Evolutionary conservation across 2,113 vertebrate genomes (phyloP), one percentile per base, ranked within the genome.

Genomic region (Sciurus niger): DNA sequence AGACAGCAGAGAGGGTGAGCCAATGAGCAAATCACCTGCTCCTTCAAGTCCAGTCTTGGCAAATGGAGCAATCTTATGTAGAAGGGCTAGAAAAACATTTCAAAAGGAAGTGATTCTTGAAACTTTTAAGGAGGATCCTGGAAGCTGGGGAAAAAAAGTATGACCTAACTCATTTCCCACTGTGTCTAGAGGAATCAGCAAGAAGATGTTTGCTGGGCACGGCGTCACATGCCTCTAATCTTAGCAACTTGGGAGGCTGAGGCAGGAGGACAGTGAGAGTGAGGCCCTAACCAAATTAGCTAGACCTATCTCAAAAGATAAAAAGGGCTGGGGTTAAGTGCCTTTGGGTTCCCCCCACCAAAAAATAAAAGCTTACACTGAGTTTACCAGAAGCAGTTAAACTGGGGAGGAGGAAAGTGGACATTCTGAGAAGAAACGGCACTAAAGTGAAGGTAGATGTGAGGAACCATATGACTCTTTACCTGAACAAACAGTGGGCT

Each of bases 51-150:
- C 24, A 48, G 5, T 89, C 68, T 25, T 55, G 80, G 24, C 24
- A 72, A 87, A 60, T 1, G 12, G 6, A 51, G 53, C 14, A 78
- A 22, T 74, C 78, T 72, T 32, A 58, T 2, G 76, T 32, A 1
- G 0, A 43, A 85, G 48, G 8, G 40, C 68, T 94, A 89, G 32
- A 88, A 93, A 58, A 58, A 68, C 77, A 43, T 55, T 95, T 95
- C 37, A 63, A 91, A 92, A 93, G 48, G 24, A 93, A 94, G 16
- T 22, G 73, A 89, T 25, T 18, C 55, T 89, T 89, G 68, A 87
- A 95, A 79, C 24, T 48, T 94, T 83, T 43, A 87, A 84, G 28
- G 82, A 77, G 28, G 48, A 13, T 18, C 2, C 14, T 84, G 20
- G 67, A 70, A 73, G 6, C 65, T 37, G 6, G 40, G 63, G 87